Evolutionary conservation across 2,888 invertebrate genomes (phyloP).

Genomic region (Dascillus cervinus): DNA sequence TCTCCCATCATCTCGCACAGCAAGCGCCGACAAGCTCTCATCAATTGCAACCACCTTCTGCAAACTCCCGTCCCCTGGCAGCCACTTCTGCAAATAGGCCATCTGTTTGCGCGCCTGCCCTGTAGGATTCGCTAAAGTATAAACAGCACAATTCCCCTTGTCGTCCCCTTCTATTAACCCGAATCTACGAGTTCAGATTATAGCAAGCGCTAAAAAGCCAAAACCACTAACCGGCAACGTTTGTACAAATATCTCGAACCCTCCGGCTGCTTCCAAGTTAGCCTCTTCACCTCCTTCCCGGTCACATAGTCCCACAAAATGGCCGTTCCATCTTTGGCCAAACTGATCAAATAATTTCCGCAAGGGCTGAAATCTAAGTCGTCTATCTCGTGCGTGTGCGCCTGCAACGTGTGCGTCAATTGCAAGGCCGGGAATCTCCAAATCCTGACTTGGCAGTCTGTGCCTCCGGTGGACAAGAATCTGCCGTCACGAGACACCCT

Average conservation of each 20-base stretch:
- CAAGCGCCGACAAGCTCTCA: constrained; percentile 76
- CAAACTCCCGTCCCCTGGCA: constrained; percentile 52
- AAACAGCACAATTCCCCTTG: constrained; percentile 59
- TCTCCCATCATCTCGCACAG: constrained; percentile 84
- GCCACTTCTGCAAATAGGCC: constrained; percentile 77
- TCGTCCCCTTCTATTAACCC: constrained; percentile 63
- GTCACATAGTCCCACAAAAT: constrained; percentile 68
- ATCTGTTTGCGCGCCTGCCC: constrained; percentile 62
- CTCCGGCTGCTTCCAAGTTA: constrained; percentile 69
- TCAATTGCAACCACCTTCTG: constrained; percentile 52
- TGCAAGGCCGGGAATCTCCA: constrained; percentile 85
- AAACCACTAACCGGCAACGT: constrained; percentile 58
- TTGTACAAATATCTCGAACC: constrained; percentile 76
- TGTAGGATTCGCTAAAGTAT: constrained; percentile 74
- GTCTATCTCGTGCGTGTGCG: constrained; percentile 87
- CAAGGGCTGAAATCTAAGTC: constrained; percentile 86
- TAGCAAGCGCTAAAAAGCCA: background rate
- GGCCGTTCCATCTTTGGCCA: constrained; percentile 81
- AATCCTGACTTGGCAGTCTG: constrained; percentile 77
- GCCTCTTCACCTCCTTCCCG: constrained; percentile 58
- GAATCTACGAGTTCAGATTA: constrained; percentile 55
- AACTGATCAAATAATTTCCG: constrained; percentile 68
- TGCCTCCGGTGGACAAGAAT: constrained; percentile 85
- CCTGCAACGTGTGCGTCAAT: constrained; percentile 60
- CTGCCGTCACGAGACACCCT: constrained; percentile 59